Conservation (phyloP, 2,113 vertebrate species). For the Malurus melanocephalus region DNA sequence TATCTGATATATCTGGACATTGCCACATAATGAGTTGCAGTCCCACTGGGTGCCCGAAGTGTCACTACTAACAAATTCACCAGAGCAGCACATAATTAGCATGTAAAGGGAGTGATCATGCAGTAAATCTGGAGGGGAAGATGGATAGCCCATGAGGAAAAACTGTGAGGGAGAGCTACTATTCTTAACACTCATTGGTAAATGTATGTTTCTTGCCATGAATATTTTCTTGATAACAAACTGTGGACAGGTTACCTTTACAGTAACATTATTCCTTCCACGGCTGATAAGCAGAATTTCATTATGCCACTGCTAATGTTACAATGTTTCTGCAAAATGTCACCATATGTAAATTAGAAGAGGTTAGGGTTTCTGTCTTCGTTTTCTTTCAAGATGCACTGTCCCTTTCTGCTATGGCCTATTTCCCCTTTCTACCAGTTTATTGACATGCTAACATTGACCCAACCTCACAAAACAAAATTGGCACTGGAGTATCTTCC, state of each 20-base stretch:
- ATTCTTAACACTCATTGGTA: conserved; percentile 80
- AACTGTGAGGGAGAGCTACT: conserved; percentile 75
- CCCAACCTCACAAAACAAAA: background rate
- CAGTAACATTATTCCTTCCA: conserved; percentile 98
- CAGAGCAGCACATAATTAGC: conserved; percentile 90
- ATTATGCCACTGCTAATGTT: conserved; percentile 94
- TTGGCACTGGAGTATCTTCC: background rate
- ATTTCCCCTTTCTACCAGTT: background rate
- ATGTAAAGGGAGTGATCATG: conserved; percentile 89
- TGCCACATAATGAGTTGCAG: conserved; percentile 95
- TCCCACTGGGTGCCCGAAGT: conserved; percentile 92
- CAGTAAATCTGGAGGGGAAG: conserved; percentile 90
- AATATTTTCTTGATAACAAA: conserved; percentile 90
- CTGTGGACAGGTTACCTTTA: conserved; percentile 96
- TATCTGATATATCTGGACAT: conserved; percentile 99
- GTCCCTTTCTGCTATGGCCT: conserved; percentile 36
- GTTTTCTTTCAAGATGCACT: conserved; percentile 87
- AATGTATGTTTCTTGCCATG: conserved; percentile 83
- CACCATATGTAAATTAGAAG: conserved; percentile 95
- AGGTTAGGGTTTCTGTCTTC: conserved; percentile 81
- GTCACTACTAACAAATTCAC: conserved; percentile 99
- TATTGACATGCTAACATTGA: background rate
- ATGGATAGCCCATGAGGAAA: conserved; percentile 79
- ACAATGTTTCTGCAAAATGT: conserved; percentile 98
- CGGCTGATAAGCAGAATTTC: conserved; percentile 96